phyloP scores from a whole-genome alignment of 2,888 invertebrate species.

The Parnassius orleans region DNA sequence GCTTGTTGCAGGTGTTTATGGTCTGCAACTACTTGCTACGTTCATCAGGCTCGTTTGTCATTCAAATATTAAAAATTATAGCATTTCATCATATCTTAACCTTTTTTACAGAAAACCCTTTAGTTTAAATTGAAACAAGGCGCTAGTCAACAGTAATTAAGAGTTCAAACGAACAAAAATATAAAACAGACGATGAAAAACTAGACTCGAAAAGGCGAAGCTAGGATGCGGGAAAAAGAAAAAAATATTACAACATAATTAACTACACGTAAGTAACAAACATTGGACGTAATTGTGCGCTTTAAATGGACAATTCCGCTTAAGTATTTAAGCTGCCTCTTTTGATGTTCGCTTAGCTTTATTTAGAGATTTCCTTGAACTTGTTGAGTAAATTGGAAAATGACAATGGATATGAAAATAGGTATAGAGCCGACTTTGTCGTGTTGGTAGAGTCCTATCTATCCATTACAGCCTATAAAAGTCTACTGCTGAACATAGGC shows the following conservation, averaged over 20 bases:
- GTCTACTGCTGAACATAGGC: no score
- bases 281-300: constrained; percentile 15
- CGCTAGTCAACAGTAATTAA: constrained; percentile 16
- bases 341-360: neutral
- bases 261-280: constrained; percentile 17
- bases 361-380: neutral
- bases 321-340: neutral
- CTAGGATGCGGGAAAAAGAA: constrained; percentile 3
- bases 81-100: no score
- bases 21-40: no score
- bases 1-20: no score
- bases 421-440: no score
- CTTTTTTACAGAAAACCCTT: neutral
- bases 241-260: constrained; percentile 12
- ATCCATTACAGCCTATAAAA: no score
- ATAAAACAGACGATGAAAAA: constrained; percentile 10
- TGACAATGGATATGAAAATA: no score
- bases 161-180: constrained; percentile 16
- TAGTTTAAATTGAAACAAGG: constrained; percentile 6
- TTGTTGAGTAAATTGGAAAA: no score
- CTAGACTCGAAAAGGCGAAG: neutral
- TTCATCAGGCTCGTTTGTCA: no score
- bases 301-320: neutral
- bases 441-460: no score
- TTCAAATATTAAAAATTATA: no score